A percentile compares a stretch with the other conserved stretches of the same genome.
These are phyloP conservation scores for Leptinotarsa haldemani DNA, from an alignment of 2,888 invertebrate species.

Conservation along the genomic window DNA sequence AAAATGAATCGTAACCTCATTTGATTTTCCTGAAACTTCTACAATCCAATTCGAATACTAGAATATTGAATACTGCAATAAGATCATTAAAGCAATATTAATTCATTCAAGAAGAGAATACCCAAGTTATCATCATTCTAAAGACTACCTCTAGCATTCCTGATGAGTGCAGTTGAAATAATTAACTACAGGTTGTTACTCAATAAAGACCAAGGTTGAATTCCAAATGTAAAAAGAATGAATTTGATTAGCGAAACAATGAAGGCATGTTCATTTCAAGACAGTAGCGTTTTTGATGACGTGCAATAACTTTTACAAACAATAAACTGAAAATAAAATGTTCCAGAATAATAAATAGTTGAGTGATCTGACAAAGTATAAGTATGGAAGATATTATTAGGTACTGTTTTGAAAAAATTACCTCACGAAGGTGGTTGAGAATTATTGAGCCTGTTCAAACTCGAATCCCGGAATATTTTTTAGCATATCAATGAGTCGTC, in stretches of 20 bases:
- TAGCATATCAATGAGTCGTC: no score
- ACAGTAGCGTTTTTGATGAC: not conserved
- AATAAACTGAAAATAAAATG: not conserved
- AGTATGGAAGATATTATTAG: no score
- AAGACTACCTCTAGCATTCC: constrained; percentile 19
- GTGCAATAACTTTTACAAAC: not conserved
- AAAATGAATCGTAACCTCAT: no score
- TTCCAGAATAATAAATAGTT: not conserved
- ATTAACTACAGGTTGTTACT: constrained; percentile 43
- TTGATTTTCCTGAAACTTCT: no score
- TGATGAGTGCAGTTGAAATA: constrained; percentile 40
- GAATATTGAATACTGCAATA: no score
- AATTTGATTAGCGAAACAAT: constrained; percentile 31
- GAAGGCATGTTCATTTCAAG: constrained; percentile 2
- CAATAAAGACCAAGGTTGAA: constrained; percentile 50
- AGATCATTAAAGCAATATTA: not conserved
- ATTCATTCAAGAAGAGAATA: not conserved
- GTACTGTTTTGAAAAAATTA: no score
- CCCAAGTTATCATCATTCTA: constrained; percentile 4
- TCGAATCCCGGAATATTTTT: no score
- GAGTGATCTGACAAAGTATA: not conserved
- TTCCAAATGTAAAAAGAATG: constrained; percentile 46
- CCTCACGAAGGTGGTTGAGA: no score
- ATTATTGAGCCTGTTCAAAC: no score
- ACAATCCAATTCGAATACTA: no score